Evolutionary conservation across 2,888 invertebrate genomes (phyloP).

Genomic region (Drosophila mimica): DNA sequence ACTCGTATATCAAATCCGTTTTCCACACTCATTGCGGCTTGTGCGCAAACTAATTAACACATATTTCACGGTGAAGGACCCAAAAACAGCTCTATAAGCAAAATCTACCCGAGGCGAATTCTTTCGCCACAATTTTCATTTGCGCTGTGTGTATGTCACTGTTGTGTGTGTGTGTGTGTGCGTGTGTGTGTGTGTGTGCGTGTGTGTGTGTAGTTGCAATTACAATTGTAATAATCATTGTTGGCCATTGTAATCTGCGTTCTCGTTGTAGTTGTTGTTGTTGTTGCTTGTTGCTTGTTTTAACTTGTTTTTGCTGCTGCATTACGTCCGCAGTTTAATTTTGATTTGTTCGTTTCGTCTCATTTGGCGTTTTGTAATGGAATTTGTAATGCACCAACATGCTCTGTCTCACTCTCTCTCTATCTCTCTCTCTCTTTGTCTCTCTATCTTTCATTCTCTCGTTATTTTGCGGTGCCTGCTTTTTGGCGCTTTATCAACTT

Average conservation of each 20-base stretch:
- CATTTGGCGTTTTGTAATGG: conserved; percentile 71
- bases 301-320: conserved; percentile 41
- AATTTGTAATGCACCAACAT: conserved; percentile 64
- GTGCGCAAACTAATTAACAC: conserved; percentile 74
- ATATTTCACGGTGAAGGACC: conserved; percentile 70
- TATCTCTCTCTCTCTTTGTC: neutral
- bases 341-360: conserved; percentile 73
- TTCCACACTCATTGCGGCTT: conserved; percentile 52
- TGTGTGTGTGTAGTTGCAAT: conserved; percentile 51
- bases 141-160: conserved; percentile 9
- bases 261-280: conserved; percentile 22
- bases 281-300: conserved; percentile 19
- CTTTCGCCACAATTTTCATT: conserved; percentile 65
- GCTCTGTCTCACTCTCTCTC: neutral
- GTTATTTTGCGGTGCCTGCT: conserved; percentile 22
- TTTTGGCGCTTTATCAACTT: conserved; percentile 44
- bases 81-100: conserved; percentile 25
- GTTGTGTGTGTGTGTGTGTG: neutral
- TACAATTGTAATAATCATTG: conserved; percentile 77
- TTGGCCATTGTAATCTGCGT: conserved; percentile 44
- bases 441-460: neutral
- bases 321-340: conserved; percentile 70
- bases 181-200: conserved; percentile 18
- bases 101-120: conserved; percentile 57
- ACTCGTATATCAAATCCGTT: conserved; percentile 47